Percentiles rank a stretch among this genome's conserved stretches.
These are phyloP conservation scores for Tridacna crocea DNA, from an alignment of 2,888 invertebrate species.

Conservation along the genomic window DNA sequence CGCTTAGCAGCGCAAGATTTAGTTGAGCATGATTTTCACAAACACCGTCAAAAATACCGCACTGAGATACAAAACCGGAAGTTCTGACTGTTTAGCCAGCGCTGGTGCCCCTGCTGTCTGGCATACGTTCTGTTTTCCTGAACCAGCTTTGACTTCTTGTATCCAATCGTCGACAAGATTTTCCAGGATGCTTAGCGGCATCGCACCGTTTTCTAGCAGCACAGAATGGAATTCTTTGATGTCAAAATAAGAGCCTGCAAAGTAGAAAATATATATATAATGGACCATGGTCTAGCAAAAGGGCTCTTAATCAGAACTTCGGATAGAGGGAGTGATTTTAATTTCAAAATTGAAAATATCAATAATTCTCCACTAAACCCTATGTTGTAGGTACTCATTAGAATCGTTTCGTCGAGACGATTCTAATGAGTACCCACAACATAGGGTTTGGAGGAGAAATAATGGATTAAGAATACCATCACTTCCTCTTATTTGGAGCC, in stretches of 20 bases:
- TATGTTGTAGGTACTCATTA: too few species aligned
- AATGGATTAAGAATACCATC: too few species aligned
- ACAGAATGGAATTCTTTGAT: conserved; percentile 81
- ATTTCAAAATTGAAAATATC: too few species aligned
- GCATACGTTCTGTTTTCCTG: background rate
- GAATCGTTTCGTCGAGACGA: too few species aligned
- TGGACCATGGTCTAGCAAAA: too few species aligned
- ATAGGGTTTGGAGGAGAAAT: too few species aligned
- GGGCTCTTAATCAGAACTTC: too few species aligned
- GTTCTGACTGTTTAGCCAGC: background rate
- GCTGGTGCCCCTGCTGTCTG: conserved; percentile 12
- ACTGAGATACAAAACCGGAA: background rate
- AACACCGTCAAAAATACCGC: background rate
- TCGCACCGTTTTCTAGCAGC: conserved; percentile 77
- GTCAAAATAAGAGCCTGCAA: conserved; percentile 76
- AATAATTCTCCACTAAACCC: too few species aligned
- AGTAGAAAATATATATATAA: background rate
- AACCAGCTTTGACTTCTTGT: conserved; percentile 37
- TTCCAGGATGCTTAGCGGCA: conserved; percentile 79
- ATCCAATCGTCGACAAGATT: conserved; percentile 70
- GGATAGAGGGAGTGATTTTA: too few species aligned
- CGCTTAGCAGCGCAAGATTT: background rate
- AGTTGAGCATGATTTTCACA: background rate
- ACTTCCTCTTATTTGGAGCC: too few species aligned
- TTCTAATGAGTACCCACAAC: too few species aligned